Evolutionary conservation across 2,888 invertebrate genomes (phyloP).

Genomic region (Pocota personata): DNA sequence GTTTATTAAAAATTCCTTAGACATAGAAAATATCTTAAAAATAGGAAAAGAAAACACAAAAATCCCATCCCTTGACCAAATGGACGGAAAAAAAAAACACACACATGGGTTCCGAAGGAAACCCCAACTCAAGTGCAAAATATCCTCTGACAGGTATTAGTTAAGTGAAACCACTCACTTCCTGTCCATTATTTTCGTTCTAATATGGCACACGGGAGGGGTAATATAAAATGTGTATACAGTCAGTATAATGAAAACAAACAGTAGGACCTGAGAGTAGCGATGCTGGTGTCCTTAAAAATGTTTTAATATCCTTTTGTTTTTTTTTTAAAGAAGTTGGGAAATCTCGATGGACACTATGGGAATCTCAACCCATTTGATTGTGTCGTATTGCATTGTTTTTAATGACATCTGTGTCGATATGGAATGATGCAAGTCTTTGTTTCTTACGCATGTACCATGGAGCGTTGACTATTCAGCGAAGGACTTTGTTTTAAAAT

Average conservation of each 20-base stretch:
- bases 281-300: neutral
- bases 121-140: conserved; percentile 33
- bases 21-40: conserved; percentile 21
- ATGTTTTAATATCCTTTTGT: no score
- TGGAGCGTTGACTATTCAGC: no score
- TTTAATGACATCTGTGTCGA: no score
- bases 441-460: no score
- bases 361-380: no score
- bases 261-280: neutral
- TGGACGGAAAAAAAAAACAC: neutral
- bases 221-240: neutral
- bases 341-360: no score
- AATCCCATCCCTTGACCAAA: conserved; percentile 1
- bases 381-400: no score
- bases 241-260: neutral
- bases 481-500: no score
- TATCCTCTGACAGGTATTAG: conserved; percentile 56
- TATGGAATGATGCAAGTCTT: no score
- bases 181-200: conserved; percentile 8
- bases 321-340: no score
- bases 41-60: neutral
- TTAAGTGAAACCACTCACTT: conserved; percentile 47
- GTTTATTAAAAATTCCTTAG: conserved; percentile 53
- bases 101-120: neutral
- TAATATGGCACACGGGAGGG: neutral